Evolutionary conservation across 2,797 vertebrate genomes (phyloP).

Genomic region (Knipowitschia caucasica): DNA sequence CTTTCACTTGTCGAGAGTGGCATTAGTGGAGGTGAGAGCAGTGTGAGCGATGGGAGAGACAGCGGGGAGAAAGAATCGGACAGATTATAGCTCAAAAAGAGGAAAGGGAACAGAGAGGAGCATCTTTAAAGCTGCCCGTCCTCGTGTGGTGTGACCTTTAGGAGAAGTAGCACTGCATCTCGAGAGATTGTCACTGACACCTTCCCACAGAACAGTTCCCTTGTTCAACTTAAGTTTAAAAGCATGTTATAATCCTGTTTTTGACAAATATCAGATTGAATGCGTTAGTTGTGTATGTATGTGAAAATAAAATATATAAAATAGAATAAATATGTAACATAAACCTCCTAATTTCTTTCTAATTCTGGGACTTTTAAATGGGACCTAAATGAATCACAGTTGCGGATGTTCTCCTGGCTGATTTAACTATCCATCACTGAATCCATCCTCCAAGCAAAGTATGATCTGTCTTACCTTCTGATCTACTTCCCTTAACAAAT

Average conservation of each 20-base stretch:
- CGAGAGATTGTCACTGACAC: conserved; percentile 41
- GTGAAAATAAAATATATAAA: too few relatives aligned
- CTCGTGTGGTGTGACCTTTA: conserved; percentile 60
- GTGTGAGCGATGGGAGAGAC: conserved; percentile 51
- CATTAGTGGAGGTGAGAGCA: conserved; percentile 40
- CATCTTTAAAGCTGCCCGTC: conserved; percentile 41
- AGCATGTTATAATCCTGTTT: conserved; percentile 6
- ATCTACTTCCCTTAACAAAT: too few relatives aligned
- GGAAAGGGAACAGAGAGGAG: conserved; percentile 17
- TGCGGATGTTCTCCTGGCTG: too few relatives aligned
- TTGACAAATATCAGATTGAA: too few relatives aligned
- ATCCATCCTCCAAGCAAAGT: too few relatives aligned
- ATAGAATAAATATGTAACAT: too few relatives aligned
- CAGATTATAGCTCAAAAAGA: conserved; percentile 52
- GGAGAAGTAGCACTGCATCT: conserved; percentile 45
- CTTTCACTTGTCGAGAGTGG: conserved; percentile 44
- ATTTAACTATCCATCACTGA: too few relatives aligned
- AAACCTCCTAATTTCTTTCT: too few relatives aligned
- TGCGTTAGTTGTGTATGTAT: too few relatives aligned
- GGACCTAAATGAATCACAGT: too few relatives aligned
- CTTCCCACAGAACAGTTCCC: conserved; percentile 15
- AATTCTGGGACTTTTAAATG: too few relatives aligned
- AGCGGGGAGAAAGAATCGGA: conserved; percentile 39
- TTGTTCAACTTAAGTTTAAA: background rate
- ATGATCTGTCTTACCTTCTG: too few relatives aligned